Percentiles rank a stretch among this genome's conserved stretches.
Evolutionary conservation across 2,888 invertebrate genomes (phyloP).

Genomic region (Spisula subtruncata): DNA sequence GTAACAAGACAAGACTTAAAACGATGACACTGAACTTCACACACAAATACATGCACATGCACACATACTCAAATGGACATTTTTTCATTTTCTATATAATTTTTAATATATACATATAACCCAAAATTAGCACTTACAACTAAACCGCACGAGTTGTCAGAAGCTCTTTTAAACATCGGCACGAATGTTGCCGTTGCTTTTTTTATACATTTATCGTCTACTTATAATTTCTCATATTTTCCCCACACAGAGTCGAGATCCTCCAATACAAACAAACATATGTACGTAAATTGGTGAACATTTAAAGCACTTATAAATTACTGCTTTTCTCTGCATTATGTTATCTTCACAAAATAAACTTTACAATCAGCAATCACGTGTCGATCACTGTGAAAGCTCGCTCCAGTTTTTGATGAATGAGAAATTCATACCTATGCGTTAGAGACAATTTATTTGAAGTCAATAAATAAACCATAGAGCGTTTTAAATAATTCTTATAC

Average conservation of each 20-base stretch:
- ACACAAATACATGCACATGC: too few relatives aligned
- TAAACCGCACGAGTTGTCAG: too few relatives aligned
- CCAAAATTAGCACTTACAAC: too few relatives aligned
- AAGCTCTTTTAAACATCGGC: too few relatives aligned
- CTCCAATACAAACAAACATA: slow-evolving; percentile 38
- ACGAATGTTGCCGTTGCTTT: neutral
- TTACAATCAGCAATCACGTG: neutral
- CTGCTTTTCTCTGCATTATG: slow-evolving; percentile 27
- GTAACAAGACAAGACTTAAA: neutral
- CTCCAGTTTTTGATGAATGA: too few relatives aligned
- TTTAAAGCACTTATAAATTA: slow-evolving; percentile 44
- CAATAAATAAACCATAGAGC: neutral
- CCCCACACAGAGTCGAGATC: slow-evolving; percentile 1
- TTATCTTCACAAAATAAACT: slow-evolving; percentile 39
- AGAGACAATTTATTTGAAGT: neutral
- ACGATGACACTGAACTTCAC: neutral
- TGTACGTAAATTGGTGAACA: slow-evolving; percentile 39
- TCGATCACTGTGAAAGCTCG: too few relatives aligned
- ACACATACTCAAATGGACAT: too few relatives aligned
- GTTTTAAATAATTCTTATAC: neutral
- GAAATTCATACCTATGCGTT: slow-evolving; percentile 3
- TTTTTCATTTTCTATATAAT: too few relatives aligned
- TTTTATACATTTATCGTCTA: slow-evolving; percentile 24
- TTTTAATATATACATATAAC: too few relatives aligned
- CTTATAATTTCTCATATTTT: slow-evolving; percentile 12